Base-by-base conservation (phyloP, 2,797 vertebrate genomes). In the Merluccius polli region DNA sequence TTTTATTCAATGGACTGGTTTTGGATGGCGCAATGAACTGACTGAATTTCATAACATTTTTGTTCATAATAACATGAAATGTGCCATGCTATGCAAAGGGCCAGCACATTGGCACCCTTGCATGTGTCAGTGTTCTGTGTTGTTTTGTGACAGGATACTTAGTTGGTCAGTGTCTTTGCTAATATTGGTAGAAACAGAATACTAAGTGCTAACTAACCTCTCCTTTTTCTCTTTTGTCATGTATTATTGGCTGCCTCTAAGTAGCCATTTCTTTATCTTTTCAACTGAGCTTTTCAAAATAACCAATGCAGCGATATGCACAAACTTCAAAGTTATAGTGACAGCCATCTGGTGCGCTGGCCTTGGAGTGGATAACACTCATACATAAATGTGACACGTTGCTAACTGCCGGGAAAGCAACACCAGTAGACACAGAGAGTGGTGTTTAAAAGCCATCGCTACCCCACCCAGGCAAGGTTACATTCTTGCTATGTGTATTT, bases 321-420 rank as follows among this genome's bases (percentile, higher is more conserved):
- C 24, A 44, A 63, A 81, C 85, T 77, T 85, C 77, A 79, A 82
- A 81, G 81, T 75, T 16, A 4, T 76, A 80, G 77, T 79, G 84
- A 85, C 81, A 81, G 78, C 86, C 86, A 88, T 88, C 85, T 86
- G 87, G 80, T 84, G 80, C 73, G 82, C 79, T 80, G 84, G 84
- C 41, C 16, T 83, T 84, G 79, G 79, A 82, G 85, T 76, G 77
- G 84, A 88, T 84, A 87, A 79, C 87, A 90, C 83, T 78, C 48
- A 74, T 87, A 82, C 88, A 81, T 85, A 84, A 75, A 67, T 77
- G 81, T 86, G 82, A 78, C 84, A 85, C 79, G 70, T 75, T 76
- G 78, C 79, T 86, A 73, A 73, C 44, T 82, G 79, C 75, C 67
- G 71, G 79, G 84, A 77, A 41, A 83, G 74, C 75, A 65, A 63